Evolutionary conservation across 2,888 invertebrate genomes (phyloP), one percentile per base, ranked within the genome.

Genomic region (Agrypnus murinus): DNA sequence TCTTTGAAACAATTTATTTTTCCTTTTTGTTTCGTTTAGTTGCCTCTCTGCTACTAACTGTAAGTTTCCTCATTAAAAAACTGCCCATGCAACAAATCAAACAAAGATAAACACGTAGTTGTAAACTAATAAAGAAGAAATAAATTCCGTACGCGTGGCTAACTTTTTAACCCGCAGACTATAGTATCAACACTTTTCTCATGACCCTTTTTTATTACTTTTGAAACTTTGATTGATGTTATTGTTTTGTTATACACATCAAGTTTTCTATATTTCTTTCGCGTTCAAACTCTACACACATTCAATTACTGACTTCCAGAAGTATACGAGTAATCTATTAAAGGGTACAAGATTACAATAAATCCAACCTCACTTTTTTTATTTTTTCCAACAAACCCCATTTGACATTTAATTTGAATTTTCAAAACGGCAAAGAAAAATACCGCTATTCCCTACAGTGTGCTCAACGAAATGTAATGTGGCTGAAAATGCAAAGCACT

Each of bases 371-470:
- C n/a, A n/a, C n/a, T 25, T 25, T 25, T 2, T 25, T 25, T 25
- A 5, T 25, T 25, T 34, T 53, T 17, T 17, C 10, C 5, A 10
- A 17, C 15, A 55, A 55, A 55, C 38, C 17, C 14, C 46, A 10
- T 48, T 66, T 58, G 66, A 59, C 66, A 31, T 59, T 59, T 59
- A 66, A 66, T 66, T 66, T 66, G 46, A 66, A 66, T 66, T 66
- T 43, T 59, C n/a, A 66, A 66, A 59, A 31, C 57, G 50, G 59
- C 12, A 12, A 38, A 59, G 50, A 66, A 31, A 59, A 67, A 60
- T 53, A 62, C 53, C 43, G 36, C 55, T 45, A 62, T 31, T 55
- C 45, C 68, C 60, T 50, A 46, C 14, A 57, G 34, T 43, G 68
- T 62, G 62, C 55, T 62, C 53, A 57, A 53, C 53, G 62, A 57